A percentile compares a stretch with the other conserved stretches of the same genome.
Evolutionary conservation across 2,113 vertebrate genomes (phyloP).

Genomic region (Butastur rufipennis): DNA sequence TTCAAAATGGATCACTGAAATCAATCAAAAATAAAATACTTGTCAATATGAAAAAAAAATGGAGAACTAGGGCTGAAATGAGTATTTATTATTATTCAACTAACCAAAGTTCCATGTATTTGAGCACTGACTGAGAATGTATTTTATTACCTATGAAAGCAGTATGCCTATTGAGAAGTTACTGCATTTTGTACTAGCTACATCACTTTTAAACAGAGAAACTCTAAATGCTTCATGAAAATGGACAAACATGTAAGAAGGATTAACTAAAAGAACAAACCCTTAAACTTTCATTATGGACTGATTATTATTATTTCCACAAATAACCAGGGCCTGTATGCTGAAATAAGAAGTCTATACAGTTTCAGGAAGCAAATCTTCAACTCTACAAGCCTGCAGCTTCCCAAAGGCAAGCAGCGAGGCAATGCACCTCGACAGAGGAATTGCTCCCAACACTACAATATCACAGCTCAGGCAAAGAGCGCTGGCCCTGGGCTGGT

Average conservation of each 20-base stretch:
- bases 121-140: neutral
- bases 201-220: neutral
- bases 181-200: neutral
- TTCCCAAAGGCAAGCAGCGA: neutral
- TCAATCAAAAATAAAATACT: neutral
- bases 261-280: neutral
- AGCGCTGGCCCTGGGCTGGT: neutral
- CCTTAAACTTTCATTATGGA: neutral
- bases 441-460: neutral
- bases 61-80: neutral
- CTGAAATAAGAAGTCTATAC: neutral
- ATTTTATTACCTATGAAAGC: neutral
- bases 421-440: fast-evolving
- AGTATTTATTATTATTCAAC: neutral
- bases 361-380: neutral
- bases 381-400: neutral
- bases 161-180: neutral
- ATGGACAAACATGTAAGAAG: neutral
- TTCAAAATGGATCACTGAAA: neutral
- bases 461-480: neutral
- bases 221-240: neutral
- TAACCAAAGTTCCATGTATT: neutral
- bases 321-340: neutral
- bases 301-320: neutral
- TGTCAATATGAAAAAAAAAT: neutral